Base-by-base conservation (phyloP, 2,113 vertebrate species). In the Tetrax tetrax region DNA sequence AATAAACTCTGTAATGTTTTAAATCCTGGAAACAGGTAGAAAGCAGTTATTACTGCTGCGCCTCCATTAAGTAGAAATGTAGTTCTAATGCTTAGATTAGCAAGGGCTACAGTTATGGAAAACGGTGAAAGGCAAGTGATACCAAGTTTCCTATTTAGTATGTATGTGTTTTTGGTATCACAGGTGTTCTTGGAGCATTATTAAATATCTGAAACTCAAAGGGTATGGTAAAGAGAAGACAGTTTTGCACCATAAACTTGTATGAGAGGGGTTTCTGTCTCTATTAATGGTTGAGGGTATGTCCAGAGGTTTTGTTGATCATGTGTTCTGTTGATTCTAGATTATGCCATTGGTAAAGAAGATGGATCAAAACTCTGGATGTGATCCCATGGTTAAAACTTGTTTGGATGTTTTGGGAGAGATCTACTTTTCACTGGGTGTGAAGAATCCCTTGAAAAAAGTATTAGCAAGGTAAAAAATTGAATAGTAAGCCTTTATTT, bases 361-460 rank as follows among this genome's bases (percentile, higher is more conserved):
- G 27, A 91, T 98, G 86, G 95, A 89, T 83, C 95, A 97, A 83
- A 96, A 88, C 25, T 95, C 96, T 61, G 25, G 57, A 3, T 75
- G 91, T 59, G 96, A 97, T 83, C 94, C 97, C 24, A 97, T 98
- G 90, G 70, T 99, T 69, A 95, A 96, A 80, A 83, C 97, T 86
- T 99, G 98, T 96, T 97, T 99, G 60, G 97, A 98, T 95, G 94
- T 99, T 50, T 94, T 99, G 95, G 98, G 97, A 37, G 93, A 98
- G 74, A 96, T 95, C 3, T 99, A 98, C 95, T 98, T 98, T 89
- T 98, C 98, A 48, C 95, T 99, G 96, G 93, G 87, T 83, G 33
- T 87, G 29, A 99, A 99, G 97, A 99, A 99, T 96, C 99, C 99
- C 13, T 97, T 99, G 81, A 98, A 99, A 93, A 98, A 98, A 96